A percentile compares a stretch with the other conserved stretches of the same genome.
Conservation (phyloP, 2,888 invertebrate genomes). For the Rapana venosa region DNA sequence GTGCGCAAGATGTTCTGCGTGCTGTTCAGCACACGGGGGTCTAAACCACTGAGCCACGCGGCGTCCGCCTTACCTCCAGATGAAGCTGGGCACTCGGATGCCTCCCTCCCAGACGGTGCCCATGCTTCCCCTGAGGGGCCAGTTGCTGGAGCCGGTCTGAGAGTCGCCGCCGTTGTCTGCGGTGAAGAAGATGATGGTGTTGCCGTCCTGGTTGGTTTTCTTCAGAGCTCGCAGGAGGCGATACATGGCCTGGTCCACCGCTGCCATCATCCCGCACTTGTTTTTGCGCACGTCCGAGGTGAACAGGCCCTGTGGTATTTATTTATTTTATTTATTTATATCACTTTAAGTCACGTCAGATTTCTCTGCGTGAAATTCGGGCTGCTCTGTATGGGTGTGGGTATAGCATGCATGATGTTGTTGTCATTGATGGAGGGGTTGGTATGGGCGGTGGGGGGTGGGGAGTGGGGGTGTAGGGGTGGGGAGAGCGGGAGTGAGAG, state of each 20-base stretch:
- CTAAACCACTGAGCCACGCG: too few species aligned
- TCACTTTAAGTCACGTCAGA: too few species aligned
- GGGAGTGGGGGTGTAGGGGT: not conserved
- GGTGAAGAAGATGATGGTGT: constrained; percentile 18
- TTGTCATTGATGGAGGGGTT: too few species aligned
- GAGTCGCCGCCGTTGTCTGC: constrained; percentile 25
- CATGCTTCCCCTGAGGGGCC: not conserved
- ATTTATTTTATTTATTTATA: too few species aligned
- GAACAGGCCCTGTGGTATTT: constrained; percentile 9
- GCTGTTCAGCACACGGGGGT: too few species aligned
- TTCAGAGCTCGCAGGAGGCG: not conserved
- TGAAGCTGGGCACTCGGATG: constrained; percentile 14
- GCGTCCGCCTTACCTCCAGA: not conserved
- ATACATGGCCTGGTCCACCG: not conserved
- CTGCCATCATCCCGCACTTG: constrained; percentile 77
- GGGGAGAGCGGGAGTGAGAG: too few species aligned
- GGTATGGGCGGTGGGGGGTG: not conserved
- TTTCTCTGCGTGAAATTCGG: too few species aligned
- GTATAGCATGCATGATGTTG: too few species aligned
- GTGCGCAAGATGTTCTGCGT: too few species aligned
- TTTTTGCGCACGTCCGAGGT: constrained; percentile 72
- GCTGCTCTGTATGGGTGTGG: too few species aligned
- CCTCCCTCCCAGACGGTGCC: constrained; percentile 14
- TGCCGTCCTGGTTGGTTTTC: not conserved
- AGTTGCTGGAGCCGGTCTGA: constrained; percentile 19